Evolutionary conservation across 2,888 invertebrate species (phyloP).

Genomic region (Leptogaster cylindrica): DNA sequence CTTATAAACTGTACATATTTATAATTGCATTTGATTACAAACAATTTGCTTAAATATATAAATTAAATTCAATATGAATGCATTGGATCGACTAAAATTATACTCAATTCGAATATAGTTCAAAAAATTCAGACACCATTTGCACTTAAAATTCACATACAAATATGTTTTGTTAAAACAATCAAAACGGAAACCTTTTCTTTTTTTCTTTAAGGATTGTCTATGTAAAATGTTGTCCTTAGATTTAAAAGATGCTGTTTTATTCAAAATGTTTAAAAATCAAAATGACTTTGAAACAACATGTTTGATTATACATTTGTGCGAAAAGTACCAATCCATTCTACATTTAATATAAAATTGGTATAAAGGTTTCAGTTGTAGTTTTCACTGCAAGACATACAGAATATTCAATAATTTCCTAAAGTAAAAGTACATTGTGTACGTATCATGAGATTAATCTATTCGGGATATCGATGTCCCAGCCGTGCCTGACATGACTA

Average conservation of each 20-base stretch:
- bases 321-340: conserved; percentile 28
- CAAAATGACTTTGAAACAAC: neutral
- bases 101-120: neutral
- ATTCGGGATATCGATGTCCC: neutral
- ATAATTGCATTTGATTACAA: too few species aligned
- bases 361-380: conserved; percentile 27
- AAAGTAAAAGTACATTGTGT: conserved; percentile 30
- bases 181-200: conserved; percentile 27
- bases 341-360: conserved; percentile 14
- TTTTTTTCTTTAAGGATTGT: conserved; percentile 32
- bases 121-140: neutral
- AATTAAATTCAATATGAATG: too few species aligned
- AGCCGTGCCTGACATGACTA: conserved; percentile 37
- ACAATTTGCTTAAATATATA: too few species aligned
- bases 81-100: neutral
- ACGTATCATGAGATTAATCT: conserved; percentile 16
- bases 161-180: neutral
- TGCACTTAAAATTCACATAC: too few species aligned
- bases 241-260: conserved; percentile 9
- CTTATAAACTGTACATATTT: too few species aligned
- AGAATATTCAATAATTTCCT: conserved; percentile 26
- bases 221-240: conserved; percentile 18
- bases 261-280: conserved; percentile 1
- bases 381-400: conserved; percentile 17
- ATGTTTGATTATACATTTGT: conserved; percentile 12